A percentile compares a stretch with the other conserved stretches of the same genome.
Evolutionary conservation across 1,140 invertebrate species (phyloP).

Genomic region (Helicoverpa zea): DNA sequence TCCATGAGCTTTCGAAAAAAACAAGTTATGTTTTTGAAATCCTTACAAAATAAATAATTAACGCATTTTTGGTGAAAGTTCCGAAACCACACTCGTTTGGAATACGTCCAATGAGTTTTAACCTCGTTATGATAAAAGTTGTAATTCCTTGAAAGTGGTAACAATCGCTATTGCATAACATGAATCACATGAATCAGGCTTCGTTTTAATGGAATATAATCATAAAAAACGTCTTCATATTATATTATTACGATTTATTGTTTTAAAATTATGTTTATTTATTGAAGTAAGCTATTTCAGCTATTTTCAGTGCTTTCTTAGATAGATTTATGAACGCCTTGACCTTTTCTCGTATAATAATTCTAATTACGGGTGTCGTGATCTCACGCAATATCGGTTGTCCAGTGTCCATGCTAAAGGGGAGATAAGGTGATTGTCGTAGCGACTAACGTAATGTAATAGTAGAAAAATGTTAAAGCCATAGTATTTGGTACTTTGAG

Average conservation of each 20-base stretch:
- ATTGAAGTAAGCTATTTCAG: too few species aligned
- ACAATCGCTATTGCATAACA: constrained; percentile 7
- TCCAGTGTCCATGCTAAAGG: not conserved
- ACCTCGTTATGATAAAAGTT: constrained; percentile 38
- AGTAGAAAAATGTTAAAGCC: constrained; percentile 17
- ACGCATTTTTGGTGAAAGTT: constrained; percentile 28
- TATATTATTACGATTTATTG: not conserved
- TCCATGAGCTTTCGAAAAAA: not conserved
- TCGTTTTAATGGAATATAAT: constrained; percentile 7
- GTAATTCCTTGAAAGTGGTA: constrained; percentile 37
- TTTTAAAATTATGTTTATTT: not conserved
- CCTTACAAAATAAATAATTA: constrained; percentile 27
- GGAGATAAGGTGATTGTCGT: constrained; percentile 19
- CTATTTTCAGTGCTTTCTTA: too few species aligned
- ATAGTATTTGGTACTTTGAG: constrained; percentile 19
- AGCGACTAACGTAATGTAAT: constrained; percentile 1
- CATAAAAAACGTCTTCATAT: not conserved
- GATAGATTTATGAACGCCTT: not conserved
- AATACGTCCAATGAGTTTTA: constrained; percentile 7
- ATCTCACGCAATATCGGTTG: constrained; percentile 26
- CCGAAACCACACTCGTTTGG: constrained; percentile 1
- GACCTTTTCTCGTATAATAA: constrained; percentile 15
- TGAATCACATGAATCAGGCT: constrained; percentile 21
- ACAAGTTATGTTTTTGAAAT: not conserved
- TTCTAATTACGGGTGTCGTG: constrained; percentile 26